A percentile compares a stretch with the other conserved stretches of the same genome.
These are phyloP conservation scores for Scelioninae gen. 1 DNA, from an alignment of 2,888 invertebrate genomes.

Conservation along the genomic window DNA sequence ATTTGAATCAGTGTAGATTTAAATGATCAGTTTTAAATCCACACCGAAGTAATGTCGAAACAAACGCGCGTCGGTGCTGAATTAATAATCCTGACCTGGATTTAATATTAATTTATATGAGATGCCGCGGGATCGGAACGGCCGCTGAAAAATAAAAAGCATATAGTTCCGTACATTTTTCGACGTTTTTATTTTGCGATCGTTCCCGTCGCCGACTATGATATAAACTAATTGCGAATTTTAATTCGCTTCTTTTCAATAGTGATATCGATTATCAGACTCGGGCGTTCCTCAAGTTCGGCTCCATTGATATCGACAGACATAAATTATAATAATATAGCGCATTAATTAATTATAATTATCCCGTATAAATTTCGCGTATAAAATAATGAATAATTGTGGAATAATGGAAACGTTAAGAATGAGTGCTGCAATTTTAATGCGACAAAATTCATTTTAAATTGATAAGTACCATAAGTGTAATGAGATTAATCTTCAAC, in stretches of 20 bases:
- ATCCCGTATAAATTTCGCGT: constrained; percentile 19
- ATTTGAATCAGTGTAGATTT: background rate
- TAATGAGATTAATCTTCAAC: background rate
- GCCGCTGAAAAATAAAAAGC: constrained; percentile 35
- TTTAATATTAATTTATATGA: constrained; percentile 52
- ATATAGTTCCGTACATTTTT: constrained; percentile 22
- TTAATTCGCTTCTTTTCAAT: constrained; percentile 27
- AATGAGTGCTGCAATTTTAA: constrained; percentile 6
- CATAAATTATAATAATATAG: constrained; percentile 51
- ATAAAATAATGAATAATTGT: constrained; percentile 41
- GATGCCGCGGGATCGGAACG: constrained; percentile 27
- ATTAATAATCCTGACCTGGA: constrained; percentile 56
- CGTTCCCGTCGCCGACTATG: constrained; percentile 6
- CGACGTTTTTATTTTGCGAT: constrained; percentile 19
- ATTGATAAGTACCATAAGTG: background rate
- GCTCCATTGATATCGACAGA: constrained; percentile 43
- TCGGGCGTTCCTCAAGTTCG: constrained; percentile 32
- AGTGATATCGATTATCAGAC: constrained; percentile 33
- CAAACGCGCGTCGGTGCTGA: constrained; percentile 50
- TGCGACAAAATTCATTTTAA: constrained; percentile 13
- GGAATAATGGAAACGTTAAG: constrained; percentile 10
- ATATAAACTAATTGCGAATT: constrained; percentile 15
- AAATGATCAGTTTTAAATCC: constrained; percentile 51
- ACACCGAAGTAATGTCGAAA: constrained; percentile 42
- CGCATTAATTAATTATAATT: constrained; percentile 52